Evolutionary conservation across 2,888 invertebrate species (phyloP).

Genomic region (Pyrrhia umbra): DNA sequence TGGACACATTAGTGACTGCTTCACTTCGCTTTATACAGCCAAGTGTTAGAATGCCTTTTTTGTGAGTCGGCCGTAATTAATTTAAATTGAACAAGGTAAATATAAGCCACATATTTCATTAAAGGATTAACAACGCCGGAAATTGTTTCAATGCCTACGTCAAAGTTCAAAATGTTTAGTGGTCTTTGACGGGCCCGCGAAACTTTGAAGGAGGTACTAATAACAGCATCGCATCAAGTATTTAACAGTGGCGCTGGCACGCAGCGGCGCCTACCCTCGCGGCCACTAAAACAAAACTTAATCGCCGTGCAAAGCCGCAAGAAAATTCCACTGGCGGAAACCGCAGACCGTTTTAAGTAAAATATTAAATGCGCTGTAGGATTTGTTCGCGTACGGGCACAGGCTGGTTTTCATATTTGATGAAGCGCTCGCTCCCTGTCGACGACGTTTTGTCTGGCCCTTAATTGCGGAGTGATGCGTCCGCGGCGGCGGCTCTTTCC

Average conservation of each 20-base stretch:
- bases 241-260: conserved; percentile 73
- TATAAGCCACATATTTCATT: conserved; percentile 52
- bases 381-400: conserved; percentile 80
- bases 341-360: conserved; percentile 87
- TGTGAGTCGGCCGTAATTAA: conserved; percentile 66
- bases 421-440: conserved; percentile 75
- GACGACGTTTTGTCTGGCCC: conserved; percentile 82
- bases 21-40: conserved; percentile 62
- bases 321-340: conserved; percentile 81
- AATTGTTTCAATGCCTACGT: conserved; percentile 34
- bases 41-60: conserved; percentile 67
- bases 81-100: conserved; percentile 53
- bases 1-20: conserved; percentile 70
- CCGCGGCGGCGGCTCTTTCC: conserved; percentile 57
- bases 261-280: conserved; percentile 67
- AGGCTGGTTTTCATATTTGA: conserved; percentile 84
- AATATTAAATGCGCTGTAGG: conserved; percentile 87
- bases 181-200: conserved; percentile 39
- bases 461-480: conserved; percentile 83
- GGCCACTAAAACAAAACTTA: conserved; percentile 83
- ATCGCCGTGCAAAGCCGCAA: conserved; percentile 77
- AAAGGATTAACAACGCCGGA: conserved; percentile 48
- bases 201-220: conserved; percentile 65
- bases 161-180: conserved; percentile 42
- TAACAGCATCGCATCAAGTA: conserved; percentile 77